These are phyloP conservation scores for Ceratosolen solmsi DNA, from an alignment of 1,140 invertebrate species.

Conservation along the genomic window DNA sequence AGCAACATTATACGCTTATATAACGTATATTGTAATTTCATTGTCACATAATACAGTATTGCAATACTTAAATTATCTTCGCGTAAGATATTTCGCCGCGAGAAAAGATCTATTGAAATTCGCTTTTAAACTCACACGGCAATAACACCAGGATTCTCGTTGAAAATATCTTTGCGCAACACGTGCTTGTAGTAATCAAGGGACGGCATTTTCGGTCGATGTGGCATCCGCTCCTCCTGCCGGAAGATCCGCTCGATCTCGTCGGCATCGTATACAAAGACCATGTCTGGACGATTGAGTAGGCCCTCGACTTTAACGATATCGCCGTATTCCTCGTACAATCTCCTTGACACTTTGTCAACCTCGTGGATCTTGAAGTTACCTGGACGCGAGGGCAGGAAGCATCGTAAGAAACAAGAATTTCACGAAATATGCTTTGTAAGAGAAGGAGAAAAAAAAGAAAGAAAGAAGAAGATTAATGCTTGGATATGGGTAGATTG, in stretches of 20 bases:
- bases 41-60: too few relatives aligned
- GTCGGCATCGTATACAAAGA: slow-evolving; percentile 85
- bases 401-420: not conserved
- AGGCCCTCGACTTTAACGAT: slow-evolving; percentile 84
- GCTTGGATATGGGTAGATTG: too few relatives aligned
- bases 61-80: too few relatives aligned
- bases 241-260: slow-evolving; percentile 84
- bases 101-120: too few relatives aligned
- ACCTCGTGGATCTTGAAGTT: slow-evolving; percentile 83
- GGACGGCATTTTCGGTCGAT: slow-evolving; percentile 85
- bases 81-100: too few relatives aligned
- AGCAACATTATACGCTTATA: too few relatives aligned
- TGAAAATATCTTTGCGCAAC: slow-evolving; percentile 82
- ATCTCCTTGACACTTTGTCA: slow-evolving; percentile 81
- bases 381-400: slow-evolving; percentile 69
- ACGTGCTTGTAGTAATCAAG: slow-evolving; percentile 85
- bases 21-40: too few relatives aligned
- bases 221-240: slow-evolving; percentile 83
- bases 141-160: slow-evolving; percentile 81
- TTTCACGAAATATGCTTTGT: not conserved
- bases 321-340: slow-evolving; percentile 80
- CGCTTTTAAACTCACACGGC: slow-evolving; percentile 78
- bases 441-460: too few relatives aligned
- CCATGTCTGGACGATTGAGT: slow-evolving; percentile 84
- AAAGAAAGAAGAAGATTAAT: too few relatives aligned